These are phyloP conservation scores for Eucriotettix oculatus DNA, from an alignment of 2,888 invertebrate species.

Conservation along the genomic window DNA sequence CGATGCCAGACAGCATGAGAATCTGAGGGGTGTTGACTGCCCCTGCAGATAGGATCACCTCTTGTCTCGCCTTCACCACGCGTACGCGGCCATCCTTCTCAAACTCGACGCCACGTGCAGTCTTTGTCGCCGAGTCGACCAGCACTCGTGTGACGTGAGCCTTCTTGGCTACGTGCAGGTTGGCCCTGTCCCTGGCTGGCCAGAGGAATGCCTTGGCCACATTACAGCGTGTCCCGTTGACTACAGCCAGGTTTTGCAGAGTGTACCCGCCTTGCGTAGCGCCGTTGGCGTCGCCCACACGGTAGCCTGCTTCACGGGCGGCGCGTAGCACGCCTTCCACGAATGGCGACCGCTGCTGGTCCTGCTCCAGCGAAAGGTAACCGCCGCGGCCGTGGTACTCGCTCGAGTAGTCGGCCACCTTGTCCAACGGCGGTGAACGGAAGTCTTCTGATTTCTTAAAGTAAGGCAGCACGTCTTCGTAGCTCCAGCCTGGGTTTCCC, in stretches of 20 bases:
- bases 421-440: neutral
- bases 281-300: slow-evolving; percentile 65
- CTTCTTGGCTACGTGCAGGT: slow-evolving; percentile 66
- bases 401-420: neutral
- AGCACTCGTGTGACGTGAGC: slow-evolving; percentile 60
- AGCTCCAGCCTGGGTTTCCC: slow-evolving; percentile 79
- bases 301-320: slow-evolving; percentile 66
- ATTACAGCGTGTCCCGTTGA: slow-evolving; percentile 69
- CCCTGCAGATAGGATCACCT: slow-evolving; percentile 80
- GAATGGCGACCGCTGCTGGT: slow-evolving; percentile 13
- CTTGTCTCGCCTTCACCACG: slow-evolving; percentile 55
- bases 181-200: slow-evolving; percentile 54
- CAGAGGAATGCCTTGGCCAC: slow-evolving; percentile 76
- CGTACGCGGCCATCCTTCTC: slow-evolving; percentile 52
- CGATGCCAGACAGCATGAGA: slow-evolving; percentile 82
- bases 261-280: slow-evolving; percentile 72
- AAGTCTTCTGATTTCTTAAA: slow-evolving; percentile 75
- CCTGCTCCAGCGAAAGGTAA: slow-evolving; percentile 47
- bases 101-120: slow-evolving; percentile 66
- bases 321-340: slow-evolving; percentile 19
- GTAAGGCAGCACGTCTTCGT: slow-evolving; percentile 62
- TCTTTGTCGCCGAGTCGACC: slow-evolving; percentile 55
- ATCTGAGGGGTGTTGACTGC: slow-evolving; percentile 87
- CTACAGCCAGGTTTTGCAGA: slow-evolving; percentile 68
- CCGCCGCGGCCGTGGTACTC: slow-evolving; percentile 63